These are phyloP conservation scores for Kryptopterus vitreolus DNA, from an alignment of 2,797 vertebrate genomes.

Conservation along the genomic window DNA sequence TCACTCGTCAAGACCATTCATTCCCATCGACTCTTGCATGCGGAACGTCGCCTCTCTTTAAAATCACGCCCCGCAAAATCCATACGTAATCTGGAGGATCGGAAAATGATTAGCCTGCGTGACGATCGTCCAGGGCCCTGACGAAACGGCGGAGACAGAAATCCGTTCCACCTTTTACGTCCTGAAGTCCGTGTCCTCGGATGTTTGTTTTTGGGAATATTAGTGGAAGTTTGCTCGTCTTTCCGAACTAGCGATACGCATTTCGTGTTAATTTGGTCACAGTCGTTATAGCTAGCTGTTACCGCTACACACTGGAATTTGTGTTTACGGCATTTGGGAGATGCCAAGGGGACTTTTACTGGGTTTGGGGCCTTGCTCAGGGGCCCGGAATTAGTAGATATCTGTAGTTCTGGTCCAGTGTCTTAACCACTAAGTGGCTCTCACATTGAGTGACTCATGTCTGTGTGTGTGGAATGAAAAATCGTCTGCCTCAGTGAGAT, in stretches of 20 bases:
- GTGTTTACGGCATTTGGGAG: no score
- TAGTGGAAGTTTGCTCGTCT: background rate
- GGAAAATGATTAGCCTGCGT: constrained; percentile 42
- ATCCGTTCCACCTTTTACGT: constrained; percentile 34
- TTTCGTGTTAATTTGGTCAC: background rate
- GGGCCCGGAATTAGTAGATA: no score
- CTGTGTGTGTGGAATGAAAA: background rate
- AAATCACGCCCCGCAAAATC: constrained; percentile 43
- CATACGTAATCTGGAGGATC: constrained; percentile 46
- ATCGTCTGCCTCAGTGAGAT: background rate
- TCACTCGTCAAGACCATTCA: constrained; percentile 13
- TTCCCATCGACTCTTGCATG: background rate
- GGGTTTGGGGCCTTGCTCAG: no score
- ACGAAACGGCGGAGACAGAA: constrained; percentile 47
- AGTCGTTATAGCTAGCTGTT: background rate
- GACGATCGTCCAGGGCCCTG: constrained; percentile 47
- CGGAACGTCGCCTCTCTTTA: constrained; percentile 33
- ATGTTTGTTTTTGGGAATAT: no score
- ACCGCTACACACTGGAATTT: background rate
- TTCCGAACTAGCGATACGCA: background rate
- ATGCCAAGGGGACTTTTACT: no score
- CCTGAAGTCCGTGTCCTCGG: constrained; percentile 21
- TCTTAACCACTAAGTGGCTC: no score
- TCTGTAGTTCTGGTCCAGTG: no score
- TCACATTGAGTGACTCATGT: no score